Evolutionary conservation across 1,140 invertebrate species (phyloP).

Genomic region (Lutraria rhynchaena): DNA sequence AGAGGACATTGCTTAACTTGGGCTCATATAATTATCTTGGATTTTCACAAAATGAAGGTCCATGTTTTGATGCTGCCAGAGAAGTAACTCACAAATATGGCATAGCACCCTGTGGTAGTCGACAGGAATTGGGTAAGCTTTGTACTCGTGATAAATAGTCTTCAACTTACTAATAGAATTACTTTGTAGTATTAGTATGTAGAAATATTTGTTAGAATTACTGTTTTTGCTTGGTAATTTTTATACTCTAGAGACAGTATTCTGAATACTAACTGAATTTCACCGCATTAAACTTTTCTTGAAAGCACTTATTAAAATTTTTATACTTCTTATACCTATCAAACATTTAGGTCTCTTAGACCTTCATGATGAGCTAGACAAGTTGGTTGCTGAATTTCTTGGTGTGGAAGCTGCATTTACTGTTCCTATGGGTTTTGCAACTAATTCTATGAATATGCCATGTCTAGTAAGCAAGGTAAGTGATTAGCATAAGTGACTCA

Average conservation of each 20-base stretch:
- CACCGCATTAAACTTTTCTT: too few species aligned
- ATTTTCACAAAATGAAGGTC: conserved; percentile 83
- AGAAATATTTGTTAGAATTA: too few species aligned
- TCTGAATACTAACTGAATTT: too few species aligned
- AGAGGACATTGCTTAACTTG: conserved; percentile 82
- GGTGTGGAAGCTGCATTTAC: conserved; percentile 96
- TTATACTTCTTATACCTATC: background rate
- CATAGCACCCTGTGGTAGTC: conserved; percentile 73
- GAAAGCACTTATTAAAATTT: too few species aligned
- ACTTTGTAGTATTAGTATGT: too few species aligned
- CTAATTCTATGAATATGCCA: conserved; percentile 97
- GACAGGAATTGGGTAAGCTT: conserved; percentile 80
- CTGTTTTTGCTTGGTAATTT: too few species aligned
- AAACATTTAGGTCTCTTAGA: conserved; percentile 85
- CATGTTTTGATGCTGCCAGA: conserved; percentile 80
- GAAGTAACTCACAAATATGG: conserved; percentile 78
- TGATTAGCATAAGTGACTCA: too few species aligned
- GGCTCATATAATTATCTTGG: conserved; percentile 85
- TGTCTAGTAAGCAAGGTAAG: conserved; percentile 88
- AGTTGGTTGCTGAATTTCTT: conserved; percentile 93
- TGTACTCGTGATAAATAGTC: too few species aligned
- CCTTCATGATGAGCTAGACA: conserved; percentile 92
- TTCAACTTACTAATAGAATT: too few species aligned
- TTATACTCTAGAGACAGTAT: too few species aligned
- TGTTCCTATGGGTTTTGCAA: conserved; percentile 99